phyloP scores from a whole-genome alignment of 2,797 vertebrate species.

The Mastacembelus armatus region DNA sequence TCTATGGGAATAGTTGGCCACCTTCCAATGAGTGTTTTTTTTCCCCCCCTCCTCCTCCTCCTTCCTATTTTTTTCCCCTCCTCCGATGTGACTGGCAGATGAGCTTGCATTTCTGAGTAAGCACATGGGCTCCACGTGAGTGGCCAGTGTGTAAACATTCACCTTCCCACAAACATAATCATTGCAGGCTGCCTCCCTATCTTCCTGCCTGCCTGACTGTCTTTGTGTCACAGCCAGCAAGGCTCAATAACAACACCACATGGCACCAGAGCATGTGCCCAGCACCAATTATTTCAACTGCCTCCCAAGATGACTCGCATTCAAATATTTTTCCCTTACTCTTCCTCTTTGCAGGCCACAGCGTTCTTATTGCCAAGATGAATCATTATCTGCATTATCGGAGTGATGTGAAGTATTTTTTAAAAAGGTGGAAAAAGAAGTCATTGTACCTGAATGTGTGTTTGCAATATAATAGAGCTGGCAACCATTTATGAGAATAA shows the following conservation, averaged over 20 bases:
- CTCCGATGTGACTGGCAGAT: constrained; percentile 89
- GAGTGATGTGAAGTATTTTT: constrained; percentile 50
- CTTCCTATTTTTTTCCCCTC: constrained; percentile 44
- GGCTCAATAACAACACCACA: constrained; percentile 73
- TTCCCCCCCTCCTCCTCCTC: constrained; percentile 9
- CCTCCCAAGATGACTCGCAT: constrained; percentile 65
- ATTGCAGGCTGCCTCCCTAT: constrained; percentile 57
- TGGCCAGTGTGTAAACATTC: constrained; percentile 80
- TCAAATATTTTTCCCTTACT: constrained; percentile 23
- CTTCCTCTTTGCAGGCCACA: constrained; percentile 39
- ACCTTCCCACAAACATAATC: constrained; percentile 75
- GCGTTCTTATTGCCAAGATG: constrained; percentile 38
- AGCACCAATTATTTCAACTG: constrained; percentile 73
- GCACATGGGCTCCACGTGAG: constrained; percentile 90
- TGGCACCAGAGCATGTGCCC: constrained; percentile 64
- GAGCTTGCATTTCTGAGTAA: constrained; percentile 92
- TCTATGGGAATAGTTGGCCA: constrained; percentile 94
- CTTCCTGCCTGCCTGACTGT: constrained; percentile 45
- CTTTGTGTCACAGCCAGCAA: constrained; percentile 70
- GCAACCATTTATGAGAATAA: constrained; percentile 11
- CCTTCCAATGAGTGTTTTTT: constrained; percentile 83
- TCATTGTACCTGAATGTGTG: constrained; percentile 14
- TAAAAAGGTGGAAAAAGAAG: constrained; percentile 10
- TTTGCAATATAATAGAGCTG: not conserved
- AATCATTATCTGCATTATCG: constrained; percentile 58